Evolutionary conservation across 2,888 invertebrate genomes (phyloP).

Genomic region (Apodemia duryi): DNA sequence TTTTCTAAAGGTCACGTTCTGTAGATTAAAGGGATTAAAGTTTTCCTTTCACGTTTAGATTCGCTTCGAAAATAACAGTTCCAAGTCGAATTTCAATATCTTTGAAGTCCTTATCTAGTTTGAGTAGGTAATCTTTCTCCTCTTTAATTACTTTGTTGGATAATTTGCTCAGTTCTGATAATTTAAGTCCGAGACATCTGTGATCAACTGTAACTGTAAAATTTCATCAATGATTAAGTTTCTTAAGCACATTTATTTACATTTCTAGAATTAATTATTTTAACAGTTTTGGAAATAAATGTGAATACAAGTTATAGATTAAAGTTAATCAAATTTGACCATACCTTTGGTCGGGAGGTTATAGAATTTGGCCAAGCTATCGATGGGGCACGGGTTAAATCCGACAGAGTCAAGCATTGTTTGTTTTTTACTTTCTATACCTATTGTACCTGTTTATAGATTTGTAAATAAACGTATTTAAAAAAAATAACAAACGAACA

Average conservation of each 20-base stretch:
- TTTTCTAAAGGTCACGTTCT: no score
- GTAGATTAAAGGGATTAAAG: neutral
- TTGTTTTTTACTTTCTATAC: no score
- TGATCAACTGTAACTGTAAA: neutral
- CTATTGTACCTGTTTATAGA: no score
- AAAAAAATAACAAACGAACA: no score
- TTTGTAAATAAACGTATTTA: no score
- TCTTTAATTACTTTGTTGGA: slow-evolving; percentile 4
- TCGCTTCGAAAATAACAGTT: slow-evolving; percentile 5
- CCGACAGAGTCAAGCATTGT: no score
- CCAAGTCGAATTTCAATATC: slow-evolving; percentile 4
- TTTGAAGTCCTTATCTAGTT: slow-evolving; percentile 13
- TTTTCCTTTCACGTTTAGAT: neutral
- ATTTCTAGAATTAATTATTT: neutral
- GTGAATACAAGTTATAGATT: neutral
- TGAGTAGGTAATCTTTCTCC: slow-evolving; percentile 3
- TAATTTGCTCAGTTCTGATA: neutral
- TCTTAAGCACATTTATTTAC: neutral
- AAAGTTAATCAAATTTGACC: neutral
- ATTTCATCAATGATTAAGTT: neutral
- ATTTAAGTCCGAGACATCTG: neutral
- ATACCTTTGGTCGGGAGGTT: no score
- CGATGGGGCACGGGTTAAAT: no score
- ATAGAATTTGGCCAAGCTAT: no score
- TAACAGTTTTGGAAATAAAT: neutral